Conservation (phyloP, 2,888 invertebrate species). For the Calameuta idolon region DNA sequence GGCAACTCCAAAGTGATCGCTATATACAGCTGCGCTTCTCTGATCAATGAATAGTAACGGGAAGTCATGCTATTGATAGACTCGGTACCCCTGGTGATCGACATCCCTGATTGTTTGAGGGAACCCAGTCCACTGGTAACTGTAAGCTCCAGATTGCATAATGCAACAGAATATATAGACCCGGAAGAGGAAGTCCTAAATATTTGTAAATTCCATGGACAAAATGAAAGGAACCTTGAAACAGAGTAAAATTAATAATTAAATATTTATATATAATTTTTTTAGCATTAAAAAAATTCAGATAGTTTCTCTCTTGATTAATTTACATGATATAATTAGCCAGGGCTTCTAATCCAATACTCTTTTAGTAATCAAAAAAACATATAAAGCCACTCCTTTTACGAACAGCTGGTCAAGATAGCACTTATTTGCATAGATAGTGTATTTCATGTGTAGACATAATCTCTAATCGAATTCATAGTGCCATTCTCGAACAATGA, state of each 20-base stretch:
- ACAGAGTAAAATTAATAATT: background rate
- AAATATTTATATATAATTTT: background rate
- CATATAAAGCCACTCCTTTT: background rate
- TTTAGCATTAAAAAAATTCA: too few species aligned
- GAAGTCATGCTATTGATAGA: conserved; percentile 24
- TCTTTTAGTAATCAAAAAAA: background rate
- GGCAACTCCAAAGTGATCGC: background rate
- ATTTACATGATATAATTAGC: background rate
- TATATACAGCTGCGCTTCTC: conserved; percentile 20
- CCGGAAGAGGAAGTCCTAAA: background rate
- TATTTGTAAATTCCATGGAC: background rate
- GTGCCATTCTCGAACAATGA: background rate
- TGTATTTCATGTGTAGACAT: background rate
- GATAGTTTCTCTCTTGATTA: background rate
- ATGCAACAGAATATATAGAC: background rate
- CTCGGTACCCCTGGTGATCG: background rate
- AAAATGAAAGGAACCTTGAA: background rate
- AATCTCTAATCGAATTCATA: background rate
- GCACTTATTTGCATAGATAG: conserved; percentile 6
- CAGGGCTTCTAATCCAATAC: background rate
- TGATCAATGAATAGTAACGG: conserved; percentile 22
- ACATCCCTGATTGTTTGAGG: conserved; percentile 2
- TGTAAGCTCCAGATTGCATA: background rate
- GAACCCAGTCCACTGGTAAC: background rate
- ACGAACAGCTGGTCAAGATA: background rate